Evolutionary conservation across 1,140 invertebrate genomes (phyloP).

Genomic region (Drosophila azteca): DNA sequence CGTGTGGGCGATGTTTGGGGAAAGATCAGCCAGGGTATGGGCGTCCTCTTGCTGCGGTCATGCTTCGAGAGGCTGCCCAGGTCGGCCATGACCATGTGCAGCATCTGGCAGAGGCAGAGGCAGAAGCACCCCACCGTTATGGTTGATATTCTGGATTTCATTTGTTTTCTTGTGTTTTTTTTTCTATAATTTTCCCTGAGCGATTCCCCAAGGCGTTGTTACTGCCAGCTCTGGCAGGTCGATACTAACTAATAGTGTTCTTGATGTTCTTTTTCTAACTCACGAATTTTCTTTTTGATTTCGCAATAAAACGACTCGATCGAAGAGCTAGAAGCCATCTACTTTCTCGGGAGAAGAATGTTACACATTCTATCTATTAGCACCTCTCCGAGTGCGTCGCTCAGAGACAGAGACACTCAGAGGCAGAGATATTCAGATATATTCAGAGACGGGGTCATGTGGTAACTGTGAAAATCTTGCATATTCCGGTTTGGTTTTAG

Average conservation of each 20-base stretch:
- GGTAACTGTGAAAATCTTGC: slow-evolving; percentile 72
- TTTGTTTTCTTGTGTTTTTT: slow-evolving; percentile 15
- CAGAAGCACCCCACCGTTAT: slow-evolving; percentile 13
- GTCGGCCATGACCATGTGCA: not conserved
- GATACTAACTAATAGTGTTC: slow-evolving; percentile 38
- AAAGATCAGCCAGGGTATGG: slow-evolving; percentile 73
- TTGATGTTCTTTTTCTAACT: slow-evolving; percentile 31
- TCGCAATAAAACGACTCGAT: slow-evolving; percentile 28
- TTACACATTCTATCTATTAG: slow-evolving; percentile 71
- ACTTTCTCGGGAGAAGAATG: slow-evolving; percentile 59
- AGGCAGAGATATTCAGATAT: not conserved
- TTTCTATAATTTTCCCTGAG: slow-evolving; percentile 6
- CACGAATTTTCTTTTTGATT: slow-evolving; percentile 33
- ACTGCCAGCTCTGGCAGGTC: slow-evolving; percentile 32
- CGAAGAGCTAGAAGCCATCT: slow-evolving; percentile 19
- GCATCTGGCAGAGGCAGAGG: not conserved
- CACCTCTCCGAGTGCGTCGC: slow-evolving; percentile 51
- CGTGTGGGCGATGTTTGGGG: slow-evolving; percentile 76
- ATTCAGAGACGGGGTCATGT: slow-evolving; percentile 38
- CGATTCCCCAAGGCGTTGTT: slow-evolving; percentile 36
- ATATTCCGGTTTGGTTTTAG: slow-evolving; percentile 62
- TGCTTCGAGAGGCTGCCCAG: slow-evolving; percentile 52
- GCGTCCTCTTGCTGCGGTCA: slow-evolving; percentile 55
- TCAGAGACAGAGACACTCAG: not conserved
- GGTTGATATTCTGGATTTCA: slow-evolving; percentile 44